Percentiles rank a stretch among this genome's conserved stretches.
Conservation (phyloP, 2,797 vertebrate genomes). For the Poecilia velifera region DNA sequence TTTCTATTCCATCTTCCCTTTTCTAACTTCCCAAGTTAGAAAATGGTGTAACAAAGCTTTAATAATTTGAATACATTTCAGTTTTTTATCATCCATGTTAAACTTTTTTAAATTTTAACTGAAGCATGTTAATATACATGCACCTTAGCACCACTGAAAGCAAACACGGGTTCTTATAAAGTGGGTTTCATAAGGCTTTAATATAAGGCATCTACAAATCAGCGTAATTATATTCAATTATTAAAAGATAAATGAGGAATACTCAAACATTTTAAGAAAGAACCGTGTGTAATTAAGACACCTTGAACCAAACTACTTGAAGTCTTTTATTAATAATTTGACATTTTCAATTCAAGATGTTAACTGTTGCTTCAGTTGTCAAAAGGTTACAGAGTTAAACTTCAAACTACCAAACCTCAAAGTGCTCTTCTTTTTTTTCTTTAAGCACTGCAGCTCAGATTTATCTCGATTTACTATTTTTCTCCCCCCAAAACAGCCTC, state of each 20-base stretch:
- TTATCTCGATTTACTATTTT: conserved; percentile 9
- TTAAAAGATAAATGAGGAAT: not conserved
- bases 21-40: not conserved
- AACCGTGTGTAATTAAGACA: not conserved
- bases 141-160: not conserved
- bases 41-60: not conserved
- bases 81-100: not conserved
- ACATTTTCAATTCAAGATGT: not conserved
- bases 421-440: not conserved
- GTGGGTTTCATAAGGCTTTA: not conserved
- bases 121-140: not conserved
- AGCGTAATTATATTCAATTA: not conserved
- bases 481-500: not conserved
- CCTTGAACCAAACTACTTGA: not conserved
- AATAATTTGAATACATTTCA: not conserved
- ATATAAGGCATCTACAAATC: not conserved
- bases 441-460: not conserved
- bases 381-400: conserved; percentile 4
- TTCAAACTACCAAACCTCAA: conserved; percentile 12
- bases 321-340: not conserved
- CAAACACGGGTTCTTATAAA: not conserved
- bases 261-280: not conserved
- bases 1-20: too few relatives aligned
- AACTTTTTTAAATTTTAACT: not conserved
- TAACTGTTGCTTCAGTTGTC: not conserved